Conservation (phyloP, 2,797 vertebrate genomes). For the Meriones psammophilus region DNA sequence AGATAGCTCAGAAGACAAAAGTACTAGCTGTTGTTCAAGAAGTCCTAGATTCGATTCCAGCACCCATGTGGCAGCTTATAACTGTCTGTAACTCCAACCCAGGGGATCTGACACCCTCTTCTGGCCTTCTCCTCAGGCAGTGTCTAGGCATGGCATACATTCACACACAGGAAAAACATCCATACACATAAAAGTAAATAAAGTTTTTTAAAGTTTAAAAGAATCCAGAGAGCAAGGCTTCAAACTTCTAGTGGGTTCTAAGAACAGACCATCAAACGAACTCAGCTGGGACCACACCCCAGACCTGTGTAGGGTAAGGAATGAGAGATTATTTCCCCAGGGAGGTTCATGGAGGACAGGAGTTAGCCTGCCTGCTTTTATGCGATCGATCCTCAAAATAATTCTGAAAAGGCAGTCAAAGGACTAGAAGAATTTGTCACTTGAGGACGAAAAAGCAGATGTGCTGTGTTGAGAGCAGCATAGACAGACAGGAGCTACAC, state of each 20-base stretch:
- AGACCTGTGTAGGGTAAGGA: neutral
- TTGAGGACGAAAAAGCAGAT: neutral
- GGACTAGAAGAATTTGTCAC: neutral
- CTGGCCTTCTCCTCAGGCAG: neutral
- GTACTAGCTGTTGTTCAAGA: neutral
- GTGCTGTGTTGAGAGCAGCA: slow-evolving; percentile 33
- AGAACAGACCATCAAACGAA: slow-evolving; percentile 5
- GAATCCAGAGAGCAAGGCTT: slow-evolving; percentile 2
- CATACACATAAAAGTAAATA: neutral
- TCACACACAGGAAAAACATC: neutral
- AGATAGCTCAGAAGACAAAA: neutral
- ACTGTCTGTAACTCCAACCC: neutral
- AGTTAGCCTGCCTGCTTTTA: slow-evolving; percentile 12
- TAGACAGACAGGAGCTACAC: neutral
- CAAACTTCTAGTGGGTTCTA: neutral
- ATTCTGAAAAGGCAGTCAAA: slow-evolving; percentile 45
- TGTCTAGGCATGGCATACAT: neutral
- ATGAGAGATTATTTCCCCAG: neutral
- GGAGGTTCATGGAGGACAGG: neutral
- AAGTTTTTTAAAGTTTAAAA: neutral
- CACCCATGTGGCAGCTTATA: neutral
- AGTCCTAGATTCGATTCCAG: neutral
- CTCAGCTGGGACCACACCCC: neutral
- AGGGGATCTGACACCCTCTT: neutral
- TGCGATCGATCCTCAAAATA: slow-evolving; percentile 13